Evolutionary conservation across 53 echinoderm and acorn worm genomes (phyloP), one percentile per base, ranked within the genome.

Genomic region (Echinarachnius parma): DNA sequence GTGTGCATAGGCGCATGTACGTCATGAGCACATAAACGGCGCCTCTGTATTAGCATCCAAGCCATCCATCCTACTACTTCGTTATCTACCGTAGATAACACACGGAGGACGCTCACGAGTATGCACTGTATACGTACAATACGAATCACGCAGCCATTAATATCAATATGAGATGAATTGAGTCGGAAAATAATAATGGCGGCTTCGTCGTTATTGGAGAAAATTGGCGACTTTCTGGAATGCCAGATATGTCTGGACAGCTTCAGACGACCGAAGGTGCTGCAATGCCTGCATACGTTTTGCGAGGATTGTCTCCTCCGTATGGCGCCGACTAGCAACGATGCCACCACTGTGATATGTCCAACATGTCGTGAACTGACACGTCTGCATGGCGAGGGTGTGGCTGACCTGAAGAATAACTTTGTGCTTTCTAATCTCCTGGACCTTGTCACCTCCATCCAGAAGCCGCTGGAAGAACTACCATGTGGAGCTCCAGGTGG

Each of bases 241-340:
- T 92, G 92, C 56, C 84, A 89, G 23, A 89, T 92, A 11, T 92
- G 92, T 62, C 71, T 92, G 27, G 85, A 92, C 54, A 85, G 79
- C 75, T 88, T 89, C 65, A 85, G 81, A 50, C 76, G 78, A 18
- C 92, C 92, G 2, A 92, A 92, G 79, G 85, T 92, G 11, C 64
- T 92, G n/a, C 92, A 88, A 34, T 92, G 92, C 79, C 71, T 92
- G 20, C 92, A 92, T 61, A 88, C 92, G 44, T 92, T 92, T 63
- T 92, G 92, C 64, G 75, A 89, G 28, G 85, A 82, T 15, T 92
- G 92, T 75, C 77, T 92, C 16, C 57, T 78, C 16, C 82, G 83
- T 59, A 80, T 91, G 79, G 86, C 86, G n/a, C 83, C 86, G 4
- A 66, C 74, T 16, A 83, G 79, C 36, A 80, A 83, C 3, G 69